A percentile compares a stretch with the other conserved stretches of the same genome.
Conservation (phyloP, 2,888 invertebrate species). For the Gandaritis pyraliata region DNA sequence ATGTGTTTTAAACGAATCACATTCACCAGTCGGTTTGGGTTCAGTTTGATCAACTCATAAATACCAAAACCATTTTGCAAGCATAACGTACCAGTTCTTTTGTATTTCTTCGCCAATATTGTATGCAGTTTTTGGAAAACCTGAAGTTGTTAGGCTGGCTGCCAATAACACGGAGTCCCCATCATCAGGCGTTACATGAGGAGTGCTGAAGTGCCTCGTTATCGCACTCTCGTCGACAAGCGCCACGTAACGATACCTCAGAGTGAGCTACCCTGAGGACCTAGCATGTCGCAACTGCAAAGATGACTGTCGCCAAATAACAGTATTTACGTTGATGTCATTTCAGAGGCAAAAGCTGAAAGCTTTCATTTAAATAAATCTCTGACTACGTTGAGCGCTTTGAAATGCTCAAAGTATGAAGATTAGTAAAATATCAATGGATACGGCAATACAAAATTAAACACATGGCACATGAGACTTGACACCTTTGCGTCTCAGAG, state of each 20-base stretch:
- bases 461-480: too few species aligned
- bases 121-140: not conserved
- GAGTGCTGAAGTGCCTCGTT: slow-evolving; percentile 52
- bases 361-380: slow-evolving; percentile 1
- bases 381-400: not conserved
- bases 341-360: not conserved
- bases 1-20: too few species aligned
- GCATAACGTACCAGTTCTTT: not conserved
- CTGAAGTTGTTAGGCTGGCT: slow-evolving; percentile 3
- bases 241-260: slow-evolving; percentile 38
- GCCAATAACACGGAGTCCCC: slow-evolving; percentile 21
- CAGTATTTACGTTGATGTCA: not conserved
- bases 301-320: not conserved
- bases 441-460: not conserved
- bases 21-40: not conserved
- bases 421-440: not conserved
- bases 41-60: not conserved
- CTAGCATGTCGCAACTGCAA: slow-evolving; percentile 19
- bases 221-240: slow-evolving; percentile 45
- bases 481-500: too few species aligned
- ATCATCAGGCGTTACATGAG: slow-evolving; percentile 26
- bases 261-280: slow-evolving; percentile 25
- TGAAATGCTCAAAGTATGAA: not conserved
- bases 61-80: not conserved
- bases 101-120: not conserved